Evolutionary conservation across 2,888 invertebrate species (phyloP).

Genomic region (Drosophila neonasuta): DNA sequence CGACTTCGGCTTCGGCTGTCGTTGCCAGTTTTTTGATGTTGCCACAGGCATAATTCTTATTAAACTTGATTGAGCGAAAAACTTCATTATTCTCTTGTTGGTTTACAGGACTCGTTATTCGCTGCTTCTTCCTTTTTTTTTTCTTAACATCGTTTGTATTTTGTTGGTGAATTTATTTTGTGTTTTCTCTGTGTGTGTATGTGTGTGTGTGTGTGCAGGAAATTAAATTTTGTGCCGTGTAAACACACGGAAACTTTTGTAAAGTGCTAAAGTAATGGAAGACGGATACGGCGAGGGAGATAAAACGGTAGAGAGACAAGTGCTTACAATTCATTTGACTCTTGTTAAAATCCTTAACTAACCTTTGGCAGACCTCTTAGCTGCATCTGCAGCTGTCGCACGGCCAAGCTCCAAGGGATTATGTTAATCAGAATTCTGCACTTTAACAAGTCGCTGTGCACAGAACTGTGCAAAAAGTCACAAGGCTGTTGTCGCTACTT

Average conservation of each 20-base stretch:
- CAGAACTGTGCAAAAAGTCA: constrained; percentile 58
- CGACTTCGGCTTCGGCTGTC: constrained; percentile 16
- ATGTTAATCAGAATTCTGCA: constrained; percentile 76
- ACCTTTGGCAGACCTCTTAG: constrained; percentile 62
- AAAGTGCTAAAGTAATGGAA: constrained; percentile 3
- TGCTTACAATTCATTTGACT: constrained; percentile 76
- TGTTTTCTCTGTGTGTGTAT: constrained; percentile 15
- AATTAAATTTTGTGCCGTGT: constrained; percentile 63
- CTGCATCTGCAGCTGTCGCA: constrained; percentile 71
- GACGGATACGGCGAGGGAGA: background rate
- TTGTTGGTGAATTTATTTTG: constrained; percentile 16
- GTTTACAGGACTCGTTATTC: constrained; percentile 38
- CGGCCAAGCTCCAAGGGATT: constrained; percentile 59
- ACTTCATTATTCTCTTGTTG: constrained; percentile 67
- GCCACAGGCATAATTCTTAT: constrained; percentile 70
- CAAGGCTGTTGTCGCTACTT: constrained; percentile 61
- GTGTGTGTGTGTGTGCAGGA: constrained; percentile 42
- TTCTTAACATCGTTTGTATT: constrained; percentile 5
- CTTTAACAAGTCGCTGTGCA: constrained; percentile 65
- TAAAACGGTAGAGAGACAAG: constrained; percentile 29
- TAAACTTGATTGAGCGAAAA: constrained; percentile 78
- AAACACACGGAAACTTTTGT: constrained; percentile 51
- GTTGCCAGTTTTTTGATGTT: constrained; percentile 30
- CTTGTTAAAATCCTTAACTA: constrained; percentile 73
- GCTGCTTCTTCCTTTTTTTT: constrained; percentile 18